Evolutionary conservation across 2,797 vertebrate genomes (phyloP), one percentile per base, ranked within the genome.

Genomic region (Coccyzus lansbergi): DNA sequence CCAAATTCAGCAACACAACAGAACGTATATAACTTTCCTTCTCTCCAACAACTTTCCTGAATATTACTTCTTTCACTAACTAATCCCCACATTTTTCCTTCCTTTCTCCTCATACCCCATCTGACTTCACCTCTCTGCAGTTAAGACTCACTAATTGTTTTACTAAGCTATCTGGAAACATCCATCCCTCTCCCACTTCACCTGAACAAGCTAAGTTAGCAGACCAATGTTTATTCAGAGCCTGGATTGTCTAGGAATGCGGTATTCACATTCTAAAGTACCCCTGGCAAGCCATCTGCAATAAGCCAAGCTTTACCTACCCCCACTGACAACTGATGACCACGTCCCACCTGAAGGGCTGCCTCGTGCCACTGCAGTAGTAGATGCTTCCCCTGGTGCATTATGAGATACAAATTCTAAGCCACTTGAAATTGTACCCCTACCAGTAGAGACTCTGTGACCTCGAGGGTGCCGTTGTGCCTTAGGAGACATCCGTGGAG

Each of bases 401-500:
- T 98, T 98, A 96, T 99, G 99, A 95, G 99, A 98, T 96, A 99
- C 98, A 97, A 99, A 98, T 96, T 99, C 99, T 94, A 98, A 98
- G 81, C 98, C 98, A 59, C 98, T 98, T 88, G 98, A 98, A 79
- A 98, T 98, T 83, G 98, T 98, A 81, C 98, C 98, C 95, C 99
- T 98, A 93, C 98, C 99, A 93, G 98, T 98, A 72, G 99, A 98
- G 96, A 98, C 98, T 98, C 99, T 98, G 97, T 99, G 99, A 95
- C 98, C 96, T 93, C 99, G 98, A 96, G 99, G 99, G 69, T 99
- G 99, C 84, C 99, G 98, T 97, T 99, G 99, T 91, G 99, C 99
- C 97, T 99, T 99, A 76, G 99, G 99, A 96, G 99, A 99, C 99
- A 99, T 99, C 98, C 99, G 98, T 77, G 99, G 99, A 95, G 99